Conservation (phyloP, 2,113 vertebrate species). For the Ranitomeya imitator region DNA sequence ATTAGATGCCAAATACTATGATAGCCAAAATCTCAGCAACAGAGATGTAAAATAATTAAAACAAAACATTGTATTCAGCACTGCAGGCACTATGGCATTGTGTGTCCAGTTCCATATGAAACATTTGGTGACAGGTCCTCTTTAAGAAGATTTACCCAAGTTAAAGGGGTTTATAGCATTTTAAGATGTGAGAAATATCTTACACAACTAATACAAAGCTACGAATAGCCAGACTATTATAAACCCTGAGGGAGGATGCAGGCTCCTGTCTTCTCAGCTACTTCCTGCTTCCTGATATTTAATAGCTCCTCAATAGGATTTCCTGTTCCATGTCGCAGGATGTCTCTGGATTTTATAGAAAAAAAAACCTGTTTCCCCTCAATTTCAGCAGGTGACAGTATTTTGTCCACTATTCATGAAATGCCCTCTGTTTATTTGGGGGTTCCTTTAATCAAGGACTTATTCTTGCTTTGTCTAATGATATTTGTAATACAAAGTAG, state of each 20-base stretch:
- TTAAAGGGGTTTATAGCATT: not conserved
- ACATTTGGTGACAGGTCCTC: not conserved
- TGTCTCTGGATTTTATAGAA: slow-evolving; percentile 28
- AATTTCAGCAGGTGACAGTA: slow-evolving; percentile 10
- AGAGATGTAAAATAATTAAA: too few relatives aligned
- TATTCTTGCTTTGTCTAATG: not conserved
- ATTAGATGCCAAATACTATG: too few relatives aligned
- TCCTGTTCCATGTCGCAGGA: slow-evolving; percentile 20
- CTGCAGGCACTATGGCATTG: too few relatives aligned
- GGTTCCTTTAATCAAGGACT: not conserved
- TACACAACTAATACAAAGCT: not conserved
- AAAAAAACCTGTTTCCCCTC: not conserved
- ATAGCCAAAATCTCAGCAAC: too few relatives aligned
- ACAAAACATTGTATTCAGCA: too few relatives aligned
- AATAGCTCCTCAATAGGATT: slow-evolving; percentile 22
- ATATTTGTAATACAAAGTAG: not conserved
- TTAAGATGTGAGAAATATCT: not conserved
- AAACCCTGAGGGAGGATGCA: not conserved
- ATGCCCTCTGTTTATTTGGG: not conserved
- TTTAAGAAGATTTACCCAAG: not conserved
- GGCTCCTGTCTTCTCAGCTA: not conserved
- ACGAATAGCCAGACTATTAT: not conserved
- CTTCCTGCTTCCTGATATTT: slow-evolving; percentile 27
- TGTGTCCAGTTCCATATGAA: too few relatives aligned
- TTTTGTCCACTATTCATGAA: not conserved